These are phyloP conservation scores for Drosophila prostipennis DNA, from an alignment of 2,888 invertebrate genomes.

Conservation along the genomic window DNA sequence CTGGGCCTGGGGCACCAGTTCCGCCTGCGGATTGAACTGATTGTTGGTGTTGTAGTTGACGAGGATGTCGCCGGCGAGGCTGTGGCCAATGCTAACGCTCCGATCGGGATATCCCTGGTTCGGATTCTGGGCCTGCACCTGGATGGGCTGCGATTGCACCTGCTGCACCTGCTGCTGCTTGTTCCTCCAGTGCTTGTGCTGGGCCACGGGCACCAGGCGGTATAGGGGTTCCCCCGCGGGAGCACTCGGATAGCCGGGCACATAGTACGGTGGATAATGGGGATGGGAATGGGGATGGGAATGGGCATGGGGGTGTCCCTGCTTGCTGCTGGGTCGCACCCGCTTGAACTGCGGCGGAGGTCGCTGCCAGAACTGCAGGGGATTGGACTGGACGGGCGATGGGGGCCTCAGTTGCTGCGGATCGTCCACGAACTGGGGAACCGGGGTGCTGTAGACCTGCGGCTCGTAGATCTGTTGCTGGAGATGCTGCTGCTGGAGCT, in stretches of 20 bases:
- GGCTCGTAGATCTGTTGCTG: constrained; percentile 51
- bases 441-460: constrained; percentile 57
- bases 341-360: constrained; percentile 65
- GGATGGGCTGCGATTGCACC: constrained; percentile 86
- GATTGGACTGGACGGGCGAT: constrained; percentile 54
- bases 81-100: constrained; percentile 84
- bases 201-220: constrained; percentile 57
- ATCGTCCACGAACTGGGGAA: constrained; percentile 58
- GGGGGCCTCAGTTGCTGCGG: constrained; percentile 65
- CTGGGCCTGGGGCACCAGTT: constrained; percentile 74
- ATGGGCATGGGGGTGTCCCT: constrained; percentile 7
- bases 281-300: constrained; percentile 45
- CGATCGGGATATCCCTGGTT: constrained; percentile 86
- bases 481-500: constrained; percentile 79
- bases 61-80: constrained; percentile 84
- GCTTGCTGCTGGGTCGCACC: constrained; percentile 49
- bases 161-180: constrained; percentile 84
- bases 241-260: constrained; percentile 60
- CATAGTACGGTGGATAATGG: constrained; percentile 69
- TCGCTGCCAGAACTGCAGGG: constrained; percentile 70
- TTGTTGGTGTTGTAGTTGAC: constrained; percentile 87
- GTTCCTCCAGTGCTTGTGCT: constrained; percentile 63
- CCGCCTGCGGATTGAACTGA: constrained; percentile 85
- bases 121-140: constrained; percentile 84
- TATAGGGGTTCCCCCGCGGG: constrained; percentile 55